These are phyloP conservation scores for Propsilocerus akamusi DNA, from an alignment of 1,140 invertebrate species.

Conservation along the genomic window DNA sequence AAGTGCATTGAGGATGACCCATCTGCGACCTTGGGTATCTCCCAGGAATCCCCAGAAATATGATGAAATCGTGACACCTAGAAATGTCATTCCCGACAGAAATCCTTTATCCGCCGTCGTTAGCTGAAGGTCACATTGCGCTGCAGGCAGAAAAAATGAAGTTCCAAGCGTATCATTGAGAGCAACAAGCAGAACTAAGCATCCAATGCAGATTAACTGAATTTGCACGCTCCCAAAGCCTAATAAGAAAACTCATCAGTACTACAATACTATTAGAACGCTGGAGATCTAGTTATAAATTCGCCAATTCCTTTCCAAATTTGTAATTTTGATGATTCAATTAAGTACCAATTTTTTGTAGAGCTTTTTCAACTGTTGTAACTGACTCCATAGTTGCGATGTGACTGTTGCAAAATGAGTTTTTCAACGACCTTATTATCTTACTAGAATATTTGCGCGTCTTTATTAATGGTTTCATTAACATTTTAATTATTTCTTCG, in stretches of 20 bases:
- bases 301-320: no score
- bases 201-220: slow-evolving; percentile 28
- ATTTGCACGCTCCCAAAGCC: not conserved
- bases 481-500: no score
- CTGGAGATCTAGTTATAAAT: no score
- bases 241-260: not conserved
- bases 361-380: no score
- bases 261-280: no score
- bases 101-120: slow-evolving; percentile 39
- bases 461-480: no score
- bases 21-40: slow-evolving; percentile 38
- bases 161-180: slow-evolving; percentile 40
- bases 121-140: slow-evolving; percentile 45
- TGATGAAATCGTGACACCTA: slow-evolving; percentile 33
- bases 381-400: no score
- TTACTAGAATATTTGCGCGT: no score
- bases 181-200: slow-evolving; percentile 31
- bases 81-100: slow-evolving; percentile 41
- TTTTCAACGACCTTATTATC: no score
- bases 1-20: slow-evolving; percentile 25
- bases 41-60: slow-evolving; percentile 51
- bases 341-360: no score
- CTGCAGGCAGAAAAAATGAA: slow-evolving; percentile 41
- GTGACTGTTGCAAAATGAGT: no score
- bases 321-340: no score